These are phyloP conservation scores for Nipponacmea schrenckii DNA, from an alignment of 2,888 invertebrate species.

Conservation along the genomic window DNA sequence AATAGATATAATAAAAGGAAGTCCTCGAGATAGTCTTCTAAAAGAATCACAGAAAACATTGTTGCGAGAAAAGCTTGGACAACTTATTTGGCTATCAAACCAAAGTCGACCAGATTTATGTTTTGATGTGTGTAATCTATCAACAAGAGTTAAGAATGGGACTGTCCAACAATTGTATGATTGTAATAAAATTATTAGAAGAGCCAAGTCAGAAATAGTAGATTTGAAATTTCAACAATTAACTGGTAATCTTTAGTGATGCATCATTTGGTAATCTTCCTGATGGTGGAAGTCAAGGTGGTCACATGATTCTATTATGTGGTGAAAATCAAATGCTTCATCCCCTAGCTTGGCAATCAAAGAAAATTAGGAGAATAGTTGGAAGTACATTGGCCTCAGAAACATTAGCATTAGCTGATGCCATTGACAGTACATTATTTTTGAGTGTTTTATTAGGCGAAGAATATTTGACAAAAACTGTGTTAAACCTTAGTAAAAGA, in stretches of 20 bases:
- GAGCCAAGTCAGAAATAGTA: neutral
- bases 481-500: too few species aligned
- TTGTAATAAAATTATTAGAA: neutral
- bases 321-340: neutral
- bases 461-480: too few species aligned
- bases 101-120: neutral
- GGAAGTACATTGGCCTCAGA: neutral
- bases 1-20: neutral
- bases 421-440: neutral
- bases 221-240: neutral
- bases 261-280: neutral
- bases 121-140: neutral
- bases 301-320: too few species aligned
- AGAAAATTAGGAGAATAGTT: neutral
- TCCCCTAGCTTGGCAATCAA: neutral
- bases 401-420: neutral
- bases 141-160: neutral
- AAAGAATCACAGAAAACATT: constrained; percentile 3
- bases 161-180: constrained; percentile 1
- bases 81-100: constrained; percentile 8
- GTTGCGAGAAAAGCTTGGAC: neutral
- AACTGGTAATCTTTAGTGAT: neutral
- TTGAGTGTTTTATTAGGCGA: neutral
- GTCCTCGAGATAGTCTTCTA: neutral
- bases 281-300: too few species aligned